Percentiles rank a stretch among this genome's conserved stretches.
Conservation (phyloP, 2,113 vertebrate genomes). For the Coregonus clupeaformis region DNA sequence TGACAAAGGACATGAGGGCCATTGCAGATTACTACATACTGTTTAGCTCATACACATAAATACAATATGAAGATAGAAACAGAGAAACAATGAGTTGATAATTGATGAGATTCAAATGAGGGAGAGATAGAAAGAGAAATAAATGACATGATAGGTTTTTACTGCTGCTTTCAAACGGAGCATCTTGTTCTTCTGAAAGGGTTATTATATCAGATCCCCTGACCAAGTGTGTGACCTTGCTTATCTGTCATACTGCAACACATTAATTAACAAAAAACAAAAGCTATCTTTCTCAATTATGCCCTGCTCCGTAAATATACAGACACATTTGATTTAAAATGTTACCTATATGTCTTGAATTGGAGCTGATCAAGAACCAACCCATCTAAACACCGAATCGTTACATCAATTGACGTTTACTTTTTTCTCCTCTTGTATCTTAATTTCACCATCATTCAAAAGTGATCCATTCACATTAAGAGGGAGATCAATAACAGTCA, state of each 20-base stretch:
- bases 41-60: not conserved
- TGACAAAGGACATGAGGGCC: too few species aligned
- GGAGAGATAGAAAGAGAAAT: not conserved
- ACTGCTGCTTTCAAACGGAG: not conserved
- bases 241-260: conserved; percentile 54
- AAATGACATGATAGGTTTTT: not conserved
- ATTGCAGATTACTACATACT: not conserved
- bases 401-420: conserved; percentile 72
- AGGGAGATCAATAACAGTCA: conserved; percentile 65
- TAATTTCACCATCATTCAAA: conserved; percentile 72
- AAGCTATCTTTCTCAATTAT: conserved; percentile 73
- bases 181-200: not conserved
- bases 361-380: conserved; percentile 66
- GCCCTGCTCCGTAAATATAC: conserved; percentile 58
- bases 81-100: not conserved
- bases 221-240: conserved; percentile 39
- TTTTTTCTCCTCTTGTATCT: conserved; percentile 71
- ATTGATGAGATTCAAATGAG: not conserved
- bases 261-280: conserved; percentile 68
- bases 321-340: conserved; percentile 66
- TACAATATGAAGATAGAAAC: not conserved
- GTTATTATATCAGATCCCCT: not conserved
- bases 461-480: conserved; percentile 73
- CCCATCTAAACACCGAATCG: conserved; percentile 60
- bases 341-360: conserved; percentile 41